Conservation (phyloP, 2,113 vertebrate genomes). For the Parotia lawesii region DNA sequence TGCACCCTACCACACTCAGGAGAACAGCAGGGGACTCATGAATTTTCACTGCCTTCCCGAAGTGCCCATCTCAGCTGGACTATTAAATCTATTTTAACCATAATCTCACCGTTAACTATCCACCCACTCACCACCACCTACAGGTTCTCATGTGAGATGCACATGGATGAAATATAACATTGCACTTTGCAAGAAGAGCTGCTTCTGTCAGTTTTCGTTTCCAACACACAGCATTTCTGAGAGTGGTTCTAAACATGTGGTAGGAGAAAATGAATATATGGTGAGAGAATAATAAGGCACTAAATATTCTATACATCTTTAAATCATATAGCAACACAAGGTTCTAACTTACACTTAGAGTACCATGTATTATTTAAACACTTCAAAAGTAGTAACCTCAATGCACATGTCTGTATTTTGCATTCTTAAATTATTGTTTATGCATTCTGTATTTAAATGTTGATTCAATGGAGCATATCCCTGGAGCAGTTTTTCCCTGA, state of each 20-base stretch:
- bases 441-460: not conserved
- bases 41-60: constrained; percentile 8
- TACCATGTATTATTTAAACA: not conserved
- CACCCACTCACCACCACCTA: not conserved
- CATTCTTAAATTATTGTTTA: not conserved
- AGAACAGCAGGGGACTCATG: not conserved
- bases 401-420: not conserved
- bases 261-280: not conserved
- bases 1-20: not conserved
- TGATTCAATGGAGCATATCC: not conserved
- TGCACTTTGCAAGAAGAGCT: not conserved
- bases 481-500: not conserved
- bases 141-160: not conserved
- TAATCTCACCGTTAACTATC: not conserved
- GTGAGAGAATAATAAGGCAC: not conserved
- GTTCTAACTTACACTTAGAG: not conserved
- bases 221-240: not conserved
- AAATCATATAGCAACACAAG: not conserved
- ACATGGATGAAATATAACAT: not conserved
- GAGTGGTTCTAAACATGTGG: not conserved
- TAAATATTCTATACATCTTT: not conserved
- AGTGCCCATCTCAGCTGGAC: not conserved
- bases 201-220: not conserved
- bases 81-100: not conserved
- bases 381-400: not conserved